These are phyloP conservation scores for Turdus rufiventris DNA, from an alignment of 2,113 vertebrate species.

Conservation along the genomic window DNA sequence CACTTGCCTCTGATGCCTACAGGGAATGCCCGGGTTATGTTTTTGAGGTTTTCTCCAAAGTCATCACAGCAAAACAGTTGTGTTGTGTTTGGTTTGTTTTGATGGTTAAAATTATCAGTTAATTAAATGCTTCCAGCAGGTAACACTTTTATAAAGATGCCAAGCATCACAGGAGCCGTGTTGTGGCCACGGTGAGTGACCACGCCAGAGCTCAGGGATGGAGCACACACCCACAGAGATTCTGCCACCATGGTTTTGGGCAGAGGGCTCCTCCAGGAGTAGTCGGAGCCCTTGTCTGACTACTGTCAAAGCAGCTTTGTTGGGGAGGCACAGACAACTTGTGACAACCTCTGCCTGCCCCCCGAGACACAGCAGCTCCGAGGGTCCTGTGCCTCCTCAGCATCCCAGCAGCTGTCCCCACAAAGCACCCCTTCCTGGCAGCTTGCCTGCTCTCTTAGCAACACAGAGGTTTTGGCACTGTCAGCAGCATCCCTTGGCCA, in stretches of 20 bases:
- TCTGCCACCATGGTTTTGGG: neutral
- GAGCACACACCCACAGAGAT: neutral
- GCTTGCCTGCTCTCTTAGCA: neutral
- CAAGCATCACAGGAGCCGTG: neutral
- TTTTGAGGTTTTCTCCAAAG: neutral
- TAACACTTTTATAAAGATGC: neutral
- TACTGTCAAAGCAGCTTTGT: neutral
- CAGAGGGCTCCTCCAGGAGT: neutral
- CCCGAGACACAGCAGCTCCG: neutral
- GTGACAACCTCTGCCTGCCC: neutral
- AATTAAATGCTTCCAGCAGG: neutral
- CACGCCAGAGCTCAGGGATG: fast-evolving
- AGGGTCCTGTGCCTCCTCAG: neutral
- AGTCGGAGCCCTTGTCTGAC: neutral
- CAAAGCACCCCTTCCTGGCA: neutral
- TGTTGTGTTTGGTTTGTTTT: neutral
- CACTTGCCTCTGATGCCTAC: neutral
- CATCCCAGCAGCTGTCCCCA: neutral
- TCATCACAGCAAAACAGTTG: neutral
- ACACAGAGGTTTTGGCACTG: neutral
- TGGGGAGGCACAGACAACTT: neutral
- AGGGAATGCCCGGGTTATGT: neutral
- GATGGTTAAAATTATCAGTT: neutral
- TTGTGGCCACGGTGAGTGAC: neutral
- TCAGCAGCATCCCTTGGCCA: neutral